Evolutionary conservation across 2,888 invertebrate genomes (phyloP).

Genomic region (Troides aeacus): DNA sequence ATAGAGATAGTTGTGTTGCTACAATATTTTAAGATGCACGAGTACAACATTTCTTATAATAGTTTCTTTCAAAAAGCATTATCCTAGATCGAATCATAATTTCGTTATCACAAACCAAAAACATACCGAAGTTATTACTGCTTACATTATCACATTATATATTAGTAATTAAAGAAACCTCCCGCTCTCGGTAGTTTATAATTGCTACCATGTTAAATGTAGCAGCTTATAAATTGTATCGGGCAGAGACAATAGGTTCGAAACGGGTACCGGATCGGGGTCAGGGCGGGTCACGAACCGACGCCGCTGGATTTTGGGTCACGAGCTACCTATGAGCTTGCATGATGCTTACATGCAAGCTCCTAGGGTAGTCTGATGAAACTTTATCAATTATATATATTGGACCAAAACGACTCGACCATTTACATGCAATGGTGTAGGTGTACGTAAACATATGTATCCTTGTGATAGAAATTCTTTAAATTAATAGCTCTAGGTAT

Average conservation of each 20-base stretch:
- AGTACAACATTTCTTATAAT: no score
- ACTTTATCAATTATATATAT: neutral
- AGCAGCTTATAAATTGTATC: slow-evolving; percentile 43
- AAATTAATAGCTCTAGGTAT: no score
- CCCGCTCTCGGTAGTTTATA: slow-evolving; percentile 1
- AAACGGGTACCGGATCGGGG: slow-evolving; percentile 72
- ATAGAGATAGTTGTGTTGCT: no score
- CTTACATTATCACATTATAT: neutral
- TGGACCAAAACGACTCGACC: neutral
- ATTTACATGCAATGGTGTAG: neutral
- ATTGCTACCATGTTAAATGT: slow-evolving; percentile 26
- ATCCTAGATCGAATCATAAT: neutral
- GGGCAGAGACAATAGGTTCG: slow-evolving; percentile 66
- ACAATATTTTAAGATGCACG: no score
- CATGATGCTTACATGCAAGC: slow-evolving; percentile 28
- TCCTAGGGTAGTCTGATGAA: slow-evolving; percentile 9
- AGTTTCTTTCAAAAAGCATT: neutral
- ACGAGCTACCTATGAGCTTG: slow-evolving; percentile 52
- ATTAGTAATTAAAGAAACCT: slow-evolving; percentile 2
- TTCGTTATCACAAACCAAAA: neutral
- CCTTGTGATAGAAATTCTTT: neutral
- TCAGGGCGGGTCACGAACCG: slow-evolving; percentile 72
- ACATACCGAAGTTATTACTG: neutral
- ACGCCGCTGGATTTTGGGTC: slow-evolving; percentile 63
- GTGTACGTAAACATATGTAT: neutral